Conservation (phyloP, 2,113 vertebrate genomes). For the Python bivittatus region DNA sequence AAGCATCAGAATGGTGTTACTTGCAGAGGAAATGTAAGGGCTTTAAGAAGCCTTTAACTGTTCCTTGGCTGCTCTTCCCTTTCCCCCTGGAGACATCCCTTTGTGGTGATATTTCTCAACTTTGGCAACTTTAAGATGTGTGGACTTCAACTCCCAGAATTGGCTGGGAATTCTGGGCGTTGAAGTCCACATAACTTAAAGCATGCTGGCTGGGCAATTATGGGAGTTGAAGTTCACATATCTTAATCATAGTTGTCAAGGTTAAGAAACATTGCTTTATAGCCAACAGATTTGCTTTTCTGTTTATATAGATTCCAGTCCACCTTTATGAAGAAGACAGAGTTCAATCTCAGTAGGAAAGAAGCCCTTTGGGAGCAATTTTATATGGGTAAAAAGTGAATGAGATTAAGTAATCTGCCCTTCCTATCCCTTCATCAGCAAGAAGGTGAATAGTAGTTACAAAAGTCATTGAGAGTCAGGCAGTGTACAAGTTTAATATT, state of each 20-base stretch:
- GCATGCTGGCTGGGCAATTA: background rate
- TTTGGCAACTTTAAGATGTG: background rate
- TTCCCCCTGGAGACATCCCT: too few species aligned
- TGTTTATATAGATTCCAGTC: background rate
- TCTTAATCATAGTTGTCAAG: background rate
- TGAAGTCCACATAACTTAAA: background rate
- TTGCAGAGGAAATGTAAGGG: background rate
- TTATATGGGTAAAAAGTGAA: background rate
- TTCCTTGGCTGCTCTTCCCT: background rate
- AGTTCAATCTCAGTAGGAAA: background rate
- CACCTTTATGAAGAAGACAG: background rate
- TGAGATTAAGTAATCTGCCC: too few species aligned
- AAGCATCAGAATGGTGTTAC: background rate
- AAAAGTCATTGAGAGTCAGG: too few species aligned
- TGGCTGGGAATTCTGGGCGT: background rate
- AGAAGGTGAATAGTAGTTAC: too few species aligned
- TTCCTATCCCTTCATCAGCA: too few species aligned
- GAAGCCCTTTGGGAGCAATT: background rate
- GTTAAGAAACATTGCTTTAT: background rate
- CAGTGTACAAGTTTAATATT: too few species aligned
- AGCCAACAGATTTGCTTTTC: background rate
- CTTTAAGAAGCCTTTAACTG: too few species aligned
- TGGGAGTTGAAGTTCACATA: background rate
- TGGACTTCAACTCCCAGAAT: background rate
- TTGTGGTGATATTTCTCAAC: background rate